Percentiles rank a stretch among this genome's conserved stretches.
Conservation (phyloP, 2,113 vertebrate species). For the Platichthys flesus region DNA sequence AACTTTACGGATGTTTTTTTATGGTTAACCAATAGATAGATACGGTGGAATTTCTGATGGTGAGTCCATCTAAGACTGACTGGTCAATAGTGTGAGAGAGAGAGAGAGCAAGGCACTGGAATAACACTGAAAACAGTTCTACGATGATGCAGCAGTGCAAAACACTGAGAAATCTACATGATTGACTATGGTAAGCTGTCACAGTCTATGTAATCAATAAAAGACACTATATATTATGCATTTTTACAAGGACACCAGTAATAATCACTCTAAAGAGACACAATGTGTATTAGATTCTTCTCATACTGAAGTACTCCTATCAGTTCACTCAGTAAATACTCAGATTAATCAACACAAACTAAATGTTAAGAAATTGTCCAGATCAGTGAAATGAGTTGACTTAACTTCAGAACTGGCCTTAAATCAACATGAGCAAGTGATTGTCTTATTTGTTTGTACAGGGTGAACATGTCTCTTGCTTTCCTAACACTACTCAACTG, state of each 20-base stretch:
- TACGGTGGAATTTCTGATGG: too few species aligned
- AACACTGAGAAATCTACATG: neutral
- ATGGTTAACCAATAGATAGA: too few species aligned
- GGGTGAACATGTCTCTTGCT: slow-evolving; percentile 9
- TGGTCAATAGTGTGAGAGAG: too few species aligned
- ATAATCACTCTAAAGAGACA: neutral
- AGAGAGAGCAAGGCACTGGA: too few species aligned
- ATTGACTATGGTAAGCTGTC: neutral
- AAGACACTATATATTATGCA: too few species aligned
- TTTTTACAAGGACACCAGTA: neutral
- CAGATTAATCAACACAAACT: neutral
- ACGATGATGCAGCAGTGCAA: too few species aligned
- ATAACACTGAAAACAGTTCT: too few species aligned
- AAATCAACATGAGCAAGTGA: neutral
- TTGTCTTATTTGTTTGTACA: slow-evolving; percentile 5
- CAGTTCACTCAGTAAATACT: neutral
- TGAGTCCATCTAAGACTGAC: too few species aligned
- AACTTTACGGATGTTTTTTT: too few species aligned
- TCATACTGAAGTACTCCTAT: too few species aligned
- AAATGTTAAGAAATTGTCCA: too few species aligned
- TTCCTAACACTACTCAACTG: slow-evolving; percentile 34
- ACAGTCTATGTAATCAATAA: neutral
- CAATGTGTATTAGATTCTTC: too few species aligned
- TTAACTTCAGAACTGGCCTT: neutral
- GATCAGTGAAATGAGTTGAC: neutral